These are phyloP conservation scores for Setophaga petechia DNA, from an alignment of 2,113 vertebrate species.

Conservation along the genomic window DNA sequence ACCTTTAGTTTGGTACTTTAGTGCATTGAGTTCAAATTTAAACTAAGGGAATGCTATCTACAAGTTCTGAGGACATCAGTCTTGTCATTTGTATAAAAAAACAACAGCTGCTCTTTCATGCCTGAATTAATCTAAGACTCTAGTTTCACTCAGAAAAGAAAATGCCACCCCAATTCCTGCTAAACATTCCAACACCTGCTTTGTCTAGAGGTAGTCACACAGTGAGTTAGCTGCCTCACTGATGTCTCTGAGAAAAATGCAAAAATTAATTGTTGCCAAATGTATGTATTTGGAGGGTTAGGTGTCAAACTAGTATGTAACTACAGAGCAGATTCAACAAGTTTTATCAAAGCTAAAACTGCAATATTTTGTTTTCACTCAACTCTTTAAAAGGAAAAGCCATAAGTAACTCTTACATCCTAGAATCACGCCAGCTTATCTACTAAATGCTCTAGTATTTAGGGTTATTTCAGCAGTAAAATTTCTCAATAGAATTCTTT, in stretches of 20 bases:
- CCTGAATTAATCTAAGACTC: background rate
- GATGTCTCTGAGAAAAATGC: background rate
- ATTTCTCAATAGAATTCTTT: background rate
- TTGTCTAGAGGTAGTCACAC: background rate
- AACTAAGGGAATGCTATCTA: background rate
- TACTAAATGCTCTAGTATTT: background rate
- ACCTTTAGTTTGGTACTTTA: background rate
- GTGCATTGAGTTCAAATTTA: background rate
- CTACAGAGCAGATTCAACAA: background rate
- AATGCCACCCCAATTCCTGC: background rate
- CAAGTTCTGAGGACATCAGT: background rate
- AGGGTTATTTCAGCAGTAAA: background rate
- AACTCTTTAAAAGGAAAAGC: background rate
- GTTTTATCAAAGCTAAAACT: background rate
- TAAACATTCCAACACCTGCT: background rate
- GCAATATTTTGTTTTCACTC: background rate
- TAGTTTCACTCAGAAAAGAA: background rate
- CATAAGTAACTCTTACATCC: background rate
- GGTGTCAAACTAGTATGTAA: background rate
- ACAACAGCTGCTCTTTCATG: background rate
- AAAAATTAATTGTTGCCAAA: background rate
- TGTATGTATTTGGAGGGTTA: background rate
- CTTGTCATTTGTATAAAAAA: background rate
- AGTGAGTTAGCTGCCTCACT: background rate
- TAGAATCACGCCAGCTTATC: background rate